Conservation (phyloP, 2,113 vertebrate species). For the Elachura formosa region DNA sequence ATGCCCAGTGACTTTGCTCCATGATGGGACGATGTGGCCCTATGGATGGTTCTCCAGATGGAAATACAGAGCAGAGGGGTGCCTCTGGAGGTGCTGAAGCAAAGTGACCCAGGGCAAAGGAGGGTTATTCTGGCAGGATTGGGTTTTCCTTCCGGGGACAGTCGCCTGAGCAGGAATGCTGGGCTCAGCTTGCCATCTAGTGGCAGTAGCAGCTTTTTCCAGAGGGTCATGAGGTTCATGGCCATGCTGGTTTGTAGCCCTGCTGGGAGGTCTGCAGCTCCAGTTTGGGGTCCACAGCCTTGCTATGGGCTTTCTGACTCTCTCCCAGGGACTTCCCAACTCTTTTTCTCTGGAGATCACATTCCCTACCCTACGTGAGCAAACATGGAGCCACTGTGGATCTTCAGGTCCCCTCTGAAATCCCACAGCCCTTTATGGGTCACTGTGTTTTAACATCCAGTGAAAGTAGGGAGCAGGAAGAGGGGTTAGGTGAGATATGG, state of each 20-base stretch:
- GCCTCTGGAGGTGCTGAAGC: background rate
- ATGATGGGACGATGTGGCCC: rapidly evolving
- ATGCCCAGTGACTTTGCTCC: background rate
- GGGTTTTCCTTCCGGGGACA: background rate
- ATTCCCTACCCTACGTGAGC: background rate
- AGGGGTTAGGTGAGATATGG: background rate
- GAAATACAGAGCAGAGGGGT: background rate
- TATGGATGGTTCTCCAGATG: background rate
- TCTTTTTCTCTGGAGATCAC: rapidly evolving
- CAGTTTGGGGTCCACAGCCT: rapidly evolving
- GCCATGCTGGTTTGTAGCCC: rapidly evolving
- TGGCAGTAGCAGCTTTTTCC: background rate
- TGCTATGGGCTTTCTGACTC: background rate
- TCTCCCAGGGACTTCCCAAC: rapidly evolving
- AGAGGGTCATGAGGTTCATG: rapidly evolving
- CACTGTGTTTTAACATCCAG: background rate
- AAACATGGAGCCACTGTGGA: rapidly evolving
- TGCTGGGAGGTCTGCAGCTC: background rate
- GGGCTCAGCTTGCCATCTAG: constrained; percentile 55
- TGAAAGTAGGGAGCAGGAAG: background rate
- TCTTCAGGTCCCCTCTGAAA: background rate
- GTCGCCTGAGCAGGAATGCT: rapidly evolving
- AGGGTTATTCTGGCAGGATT: background rate
- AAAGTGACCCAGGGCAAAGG: rapidly evolving
- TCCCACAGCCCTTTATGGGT: background rate